Conservation (phyloP, 92 coral and sea anemone species). For the Actinostola sp. region DNA sequence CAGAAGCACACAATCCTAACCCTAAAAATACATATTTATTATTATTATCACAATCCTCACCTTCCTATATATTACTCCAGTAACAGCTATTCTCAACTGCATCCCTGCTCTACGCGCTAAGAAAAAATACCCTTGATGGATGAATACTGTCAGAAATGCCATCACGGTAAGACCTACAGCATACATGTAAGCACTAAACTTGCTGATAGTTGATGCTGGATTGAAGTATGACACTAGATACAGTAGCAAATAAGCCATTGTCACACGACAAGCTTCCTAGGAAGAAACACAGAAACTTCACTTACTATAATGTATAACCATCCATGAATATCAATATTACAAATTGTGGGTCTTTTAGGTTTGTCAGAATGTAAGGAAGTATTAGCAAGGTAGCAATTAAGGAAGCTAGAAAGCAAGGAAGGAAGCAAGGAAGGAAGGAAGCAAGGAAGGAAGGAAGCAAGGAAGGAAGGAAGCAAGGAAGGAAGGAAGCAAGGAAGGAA, state of each 20-base stretch:
- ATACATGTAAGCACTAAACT: conserved; percentile 59
- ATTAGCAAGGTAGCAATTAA: too few species aligned
- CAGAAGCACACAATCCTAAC: too few species aligned
- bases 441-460: neutral
- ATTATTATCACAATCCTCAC: too few species aligned
- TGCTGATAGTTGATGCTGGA: conserved; percentile 54
- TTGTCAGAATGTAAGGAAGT: too few species aligned
- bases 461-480: neutral
- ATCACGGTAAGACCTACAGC: conserved; percentile 55
- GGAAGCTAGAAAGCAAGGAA: neutral
- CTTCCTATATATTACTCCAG: conserved; percentile 77
- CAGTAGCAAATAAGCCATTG: conserved; percentile 60
- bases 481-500: conserved; percentile 9
- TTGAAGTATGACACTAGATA: conserved; percentile 72
- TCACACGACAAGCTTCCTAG: conserved; percentile 64
- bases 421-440: neutral
- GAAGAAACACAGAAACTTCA: neutral
- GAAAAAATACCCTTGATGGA: conserved; percentile 73
- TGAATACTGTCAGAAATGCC: conserved; percentile 42
- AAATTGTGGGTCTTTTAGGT: too few species aligned
- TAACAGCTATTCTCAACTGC: conserved; percentile 67
- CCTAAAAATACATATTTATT: too few species aligned
- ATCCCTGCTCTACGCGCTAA: conserved; percentile 67
- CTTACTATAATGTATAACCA: neutral
- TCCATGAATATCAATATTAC: too few species aligned